These are phyloP conservation scores for Laupala kohalensis DNA, from an alignment of 1,140 invertebrate species.

Conservation along the genomic window DNA sequence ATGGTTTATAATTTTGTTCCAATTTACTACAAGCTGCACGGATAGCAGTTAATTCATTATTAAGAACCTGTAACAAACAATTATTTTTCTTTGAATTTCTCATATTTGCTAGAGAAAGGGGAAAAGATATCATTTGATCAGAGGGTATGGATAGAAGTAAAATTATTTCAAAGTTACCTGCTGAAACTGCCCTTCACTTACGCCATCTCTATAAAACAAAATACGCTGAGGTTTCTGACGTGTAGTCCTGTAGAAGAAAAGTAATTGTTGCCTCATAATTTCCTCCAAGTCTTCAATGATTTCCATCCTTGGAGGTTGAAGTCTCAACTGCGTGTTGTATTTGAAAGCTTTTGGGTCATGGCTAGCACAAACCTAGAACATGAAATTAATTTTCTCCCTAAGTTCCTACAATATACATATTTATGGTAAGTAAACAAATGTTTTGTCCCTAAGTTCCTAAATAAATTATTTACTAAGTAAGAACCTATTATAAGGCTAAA, in stretches of 20 bases:
- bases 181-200: conserved; percentile 75
- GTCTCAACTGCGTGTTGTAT: conserved; percentile 54
- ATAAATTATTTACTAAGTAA: too few relatives aligned
- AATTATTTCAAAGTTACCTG: conserved; percentile 20
- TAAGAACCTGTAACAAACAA: conserved; percentile 24
- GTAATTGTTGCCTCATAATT: conserved; percentile 47
- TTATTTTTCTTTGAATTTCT: neutral
- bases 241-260: conserved; percentile 34
- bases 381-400: neutral
- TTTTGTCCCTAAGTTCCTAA: too few relatives aligned
- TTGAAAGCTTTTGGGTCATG: conserved; percentile 46
- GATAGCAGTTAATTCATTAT: conserved; percentile 50
- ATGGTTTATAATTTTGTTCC: conserved; percentile 38
- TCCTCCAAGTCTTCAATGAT: conserved; percentile 60
- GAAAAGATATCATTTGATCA: too few relatives aligned
- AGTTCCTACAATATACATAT: too few relatives aligned
- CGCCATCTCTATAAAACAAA: conserved; percentile 73
- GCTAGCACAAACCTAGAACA: conserved; percentile 32
- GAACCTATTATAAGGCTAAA: too few relatives aligned
- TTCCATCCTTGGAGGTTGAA: conserved; percentile 51
- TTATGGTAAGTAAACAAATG: too few relatives aligned
- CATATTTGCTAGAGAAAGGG: neutral
- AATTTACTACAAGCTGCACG: conserved; percentile 44
- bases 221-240: conserved; percentile 41
- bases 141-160: too few relatives aligned